Percentiles rank a stretch among this genome's conserved stretches.
These are phyloP conservation scores for Paramisgurnus dabryanus DNA, from an alignment of 2,113 vertebrate species.

Conservation along the genomic window DNA sequence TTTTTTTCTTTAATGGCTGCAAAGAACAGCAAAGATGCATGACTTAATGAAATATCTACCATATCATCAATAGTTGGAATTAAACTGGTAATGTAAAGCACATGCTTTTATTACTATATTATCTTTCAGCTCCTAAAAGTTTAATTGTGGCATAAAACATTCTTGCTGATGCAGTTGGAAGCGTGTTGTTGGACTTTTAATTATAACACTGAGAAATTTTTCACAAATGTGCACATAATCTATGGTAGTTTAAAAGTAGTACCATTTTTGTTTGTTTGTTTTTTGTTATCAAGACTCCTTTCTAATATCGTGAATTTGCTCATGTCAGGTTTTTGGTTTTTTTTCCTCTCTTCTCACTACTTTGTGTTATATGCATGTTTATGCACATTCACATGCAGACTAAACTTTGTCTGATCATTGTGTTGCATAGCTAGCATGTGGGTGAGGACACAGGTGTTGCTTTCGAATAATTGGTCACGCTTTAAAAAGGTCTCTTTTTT, in stretches of 20 bases:
- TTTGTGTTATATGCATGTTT: constrained; percentile 20
- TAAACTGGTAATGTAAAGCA: not conserved
- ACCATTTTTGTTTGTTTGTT: too few species aligned
- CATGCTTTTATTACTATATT: constrained; percentile 39
- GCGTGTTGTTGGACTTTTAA: constrained; percentile 1
- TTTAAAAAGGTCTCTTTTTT: constrained; percentile 23
- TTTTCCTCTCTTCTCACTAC: not conserved
- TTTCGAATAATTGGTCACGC: constrained; percentile 40
- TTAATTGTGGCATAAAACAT: constrained; percentile 48
- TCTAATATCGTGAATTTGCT: not conserved
- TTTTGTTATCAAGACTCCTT: too few species aligned
- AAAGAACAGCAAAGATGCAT: constrained; percentile 14
- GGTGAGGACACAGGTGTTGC: constrained; percentile 41
- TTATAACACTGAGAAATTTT: not conserved
- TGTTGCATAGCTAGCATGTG: constrained; percentile 47
- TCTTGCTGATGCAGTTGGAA: constrained; percentile 55
- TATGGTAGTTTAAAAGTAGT: not conserved
- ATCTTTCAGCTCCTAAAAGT: constrained; percentile 57
- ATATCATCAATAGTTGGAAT: not conserved
- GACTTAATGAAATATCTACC: constrained; percentile 16
- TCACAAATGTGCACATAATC: not conserved
- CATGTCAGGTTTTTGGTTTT: not conserved
- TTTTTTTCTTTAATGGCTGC: constrained; percentile 1
- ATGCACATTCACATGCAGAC: constrained; percentile 35
- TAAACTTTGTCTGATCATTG: constrained; percentile 32